A percentile compares a stretch with the other conserved stretches of the same genome.
phyloP scores from a whole-genome alignment of 2,888 invertebrate species.

The Catocala nupta region DNA sequence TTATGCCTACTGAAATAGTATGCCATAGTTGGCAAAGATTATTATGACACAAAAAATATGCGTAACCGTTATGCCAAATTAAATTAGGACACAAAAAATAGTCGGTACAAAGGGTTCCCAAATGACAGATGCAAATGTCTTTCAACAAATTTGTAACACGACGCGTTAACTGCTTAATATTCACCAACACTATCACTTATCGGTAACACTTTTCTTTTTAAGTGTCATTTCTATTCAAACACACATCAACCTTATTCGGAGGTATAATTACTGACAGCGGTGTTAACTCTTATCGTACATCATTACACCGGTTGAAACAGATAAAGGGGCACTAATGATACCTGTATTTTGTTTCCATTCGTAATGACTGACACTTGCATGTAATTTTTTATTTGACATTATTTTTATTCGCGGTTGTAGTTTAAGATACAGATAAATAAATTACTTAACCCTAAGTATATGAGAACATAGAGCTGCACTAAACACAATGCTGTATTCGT shows the following conservation, averaged over 20 bases:
- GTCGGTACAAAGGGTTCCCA: too few species aligned
- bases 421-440: too few species aligned
- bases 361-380: neutral
- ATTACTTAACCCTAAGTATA: too few species aligned
- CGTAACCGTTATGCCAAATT: too few species aligned
- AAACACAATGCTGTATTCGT: too few species aligned
- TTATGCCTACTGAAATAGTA: too few species aligned
- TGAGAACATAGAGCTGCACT: too few species aligned
- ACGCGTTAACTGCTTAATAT: neutral
- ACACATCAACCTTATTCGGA: slow-evolving; percentile 27
- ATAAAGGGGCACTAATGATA: slow-evolving; percentile 15
- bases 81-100: too few species aligned
- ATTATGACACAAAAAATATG: too few species aligned
- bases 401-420: neutral
- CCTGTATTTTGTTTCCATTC: neutral
- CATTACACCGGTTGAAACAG: slow-evolving; percentile 7
- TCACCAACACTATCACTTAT: neutral
- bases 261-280: slow-evolving; percentile 15
- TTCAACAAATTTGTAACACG: too few species aligned
- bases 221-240: slow-evolving; percentile 20
- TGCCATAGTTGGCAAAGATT: too few species aligned
- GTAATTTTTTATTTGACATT: neutral
- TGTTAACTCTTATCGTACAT: slow-evolving; percentile 6
- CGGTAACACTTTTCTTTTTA: slow-evolving; percentile 3
- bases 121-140: too few species aligned